phyloP scores from a whole-genome alignment of 2,888 invertebrate genomes.

The Calameuta idolon region DNA sequence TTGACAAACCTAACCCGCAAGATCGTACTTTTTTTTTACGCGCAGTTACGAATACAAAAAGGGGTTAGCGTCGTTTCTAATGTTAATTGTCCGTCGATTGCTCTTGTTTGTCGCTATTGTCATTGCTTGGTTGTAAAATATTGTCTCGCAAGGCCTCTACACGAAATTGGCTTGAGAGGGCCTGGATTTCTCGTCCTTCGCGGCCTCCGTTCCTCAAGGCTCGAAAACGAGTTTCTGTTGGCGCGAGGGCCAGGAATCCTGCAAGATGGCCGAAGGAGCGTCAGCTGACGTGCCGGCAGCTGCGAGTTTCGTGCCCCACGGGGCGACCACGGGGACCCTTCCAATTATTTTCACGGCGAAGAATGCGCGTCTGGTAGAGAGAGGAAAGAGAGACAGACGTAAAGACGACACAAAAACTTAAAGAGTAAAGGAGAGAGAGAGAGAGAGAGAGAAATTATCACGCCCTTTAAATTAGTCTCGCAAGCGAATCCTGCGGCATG shows the following conservation, averaged over 20 bases:
- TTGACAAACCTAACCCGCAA: not conserved
- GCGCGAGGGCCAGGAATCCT: conserved; percentile 7
- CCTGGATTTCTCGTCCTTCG: conserved; percentile 1
- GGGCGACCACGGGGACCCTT: conserved; percentile 8
- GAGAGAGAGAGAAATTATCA: not conserved
- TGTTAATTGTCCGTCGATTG: not conserved
- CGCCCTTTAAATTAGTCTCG: not conserved
- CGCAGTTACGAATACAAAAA: not conserved
- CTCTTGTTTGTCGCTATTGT: not conserved
- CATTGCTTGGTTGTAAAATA: not conserved
- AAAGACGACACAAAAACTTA: not conserved
- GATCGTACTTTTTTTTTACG: not conserved
- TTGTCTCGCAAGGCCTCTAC: not conserved
- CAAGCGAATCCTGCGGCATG: not conserved
- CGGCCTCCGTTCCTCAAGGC: conserved; percentile 4
- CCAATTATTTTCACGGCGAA: conserved; percentile 3
- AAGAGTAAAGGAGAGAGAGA: not conserved
- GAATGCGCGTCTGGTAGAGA: not conserved
- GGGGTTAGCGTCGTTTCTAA: not conserved
- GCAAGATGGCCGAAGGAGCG: conserved; percentile 2
- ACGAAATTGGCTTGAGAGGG: not conserved
- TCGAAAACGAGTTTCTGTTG: conserved; percentile 3
- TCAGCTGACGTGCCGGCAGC: conserved; percentile 1
- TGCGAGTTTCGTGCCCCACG: not conserved
- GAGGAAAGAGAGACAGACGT: not conserved